Evolutionary conservation across 2,113 vertebrate species (phyloP), one percentile per base, ranked within the genome.

Genomic region (Butorides virescens): DNA sequence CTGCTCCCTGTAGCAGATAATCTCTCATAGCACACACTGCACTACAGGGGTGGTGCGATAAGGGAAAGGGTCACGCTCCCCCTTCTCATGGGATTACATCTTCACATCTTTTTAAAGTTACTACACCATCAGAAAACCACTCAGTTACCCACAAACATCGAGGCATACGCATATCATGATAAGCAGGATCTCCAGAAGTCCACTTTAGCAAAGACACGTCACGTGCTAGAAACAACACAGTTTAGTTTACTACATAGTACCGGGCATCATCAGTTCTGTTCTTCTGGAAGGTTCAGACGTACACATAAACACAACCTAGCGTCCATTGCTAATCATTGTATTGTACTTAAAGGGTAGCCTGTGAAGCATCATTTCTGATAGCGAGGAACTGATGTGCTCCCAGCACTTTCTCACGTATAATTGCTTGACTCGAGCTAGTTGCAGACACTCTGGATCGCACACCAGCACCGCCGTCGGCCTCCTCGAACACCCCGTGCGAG

Each of bases 201-300:
- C 39, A 4, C 34, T 46, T 8, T 1, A 6, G 26, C 27, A 32
- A n/a, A 82, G 34, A 7, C 7, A 5, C 13, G 19, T 0, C 9
- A 8, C 0, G 1, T 2, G 29, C 27, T 1, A 10, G 37, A 34
- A 9, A 39, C 14, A 75, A 4, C 22, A 1, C 1, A 5, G 19
- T 0, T 42, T 13, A 10, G 20, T 1, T 42, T 16, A 4, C 10
- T 7, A 0, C 3, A 9, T 0, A 34, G 22, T 23, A 4, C 39
- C 25, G 3, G 8, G 0, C 37, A 13, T 14, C 5, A 7, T 1
- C 22, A 2, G 5, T 10, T 25, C 12, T 29, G 2, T 2, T 7
- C 34, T 36, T n/a, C 52, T 2, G 21, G 49, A 42, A 49, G 21
- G 34, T 22, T 29, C 42, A 20, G 34, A 7, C 0, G 2, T 19